Percentiles rank a stretch among this genome's conserved stretches.
These are phyloP conservation scores for Cantharis flavilabris DNA, from an alignment of 2,888 invertebrate species.

Conservation along the genomic window DNA sequence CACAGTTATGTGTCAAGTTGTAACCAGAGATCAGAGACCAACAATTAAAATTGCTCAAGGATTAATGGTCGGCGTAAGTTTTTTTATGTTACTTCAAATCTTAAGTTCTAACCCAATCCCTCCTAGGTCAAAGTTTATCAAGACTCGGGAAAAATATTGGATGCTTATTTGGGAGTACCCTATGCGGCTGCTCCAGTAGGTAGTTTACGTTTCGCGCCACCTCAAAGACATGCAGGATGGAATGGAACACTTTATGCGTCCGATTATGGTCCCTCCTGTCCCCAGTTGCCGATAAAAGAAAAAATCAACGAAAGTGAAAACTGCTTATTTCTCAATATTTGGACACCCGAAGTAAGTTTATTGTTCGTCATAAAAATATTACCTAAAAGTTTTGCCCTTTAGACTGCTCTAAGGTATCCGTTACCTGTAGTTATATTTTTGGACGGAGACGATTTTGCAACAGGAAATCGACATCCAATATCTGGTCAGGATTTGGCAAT, in stretches of 20 bases:
- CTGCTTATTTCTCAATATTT: constrained; percentile 89
- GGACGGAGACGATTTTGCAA: constrained; percentile 66
- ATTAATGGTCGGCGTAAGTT: constrained; percentile 63
- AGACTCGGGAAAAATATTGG: constrained; percentile 65
- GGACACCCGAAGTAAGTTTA: constrained; percentile 77
- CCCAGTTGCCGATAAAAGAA: constrained; percentile 58
- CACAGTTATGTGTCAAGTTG: constrained; percentile 3
- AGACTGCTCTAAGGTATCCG: constrained; percentile 51
- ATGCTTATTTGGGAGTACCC: constrained; percentile 78
- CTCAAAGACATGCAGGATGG: constrained; percentile 73
- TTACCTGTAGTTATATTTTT: constrained; percentile 73
- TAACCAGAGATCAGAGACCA: constrained; percentile 46
- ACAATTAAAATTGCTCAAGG: constrained; percentile 63
- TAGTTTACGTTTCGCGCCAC: constrained; percentile 74
- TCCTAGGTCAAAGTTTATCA: constrained; percentile 69
- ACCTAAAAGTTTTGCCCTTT: constrained; percentile 12
- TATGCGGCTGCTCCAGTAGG: constrained; percentile 79
- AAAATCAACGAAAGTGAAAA: constrained; percentile 66
- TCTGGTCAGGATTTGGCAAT: constrained; percentile 76
- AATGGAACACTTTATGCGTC: constrained; percentile 71
- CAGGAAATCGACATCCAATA: constrained; percentile 55
- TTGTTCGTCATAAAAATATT: not conserved
- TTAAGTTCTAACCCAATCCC: not conserved
- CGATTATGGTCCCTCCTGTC: constrained; percentile 72
- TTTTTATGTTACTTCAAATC: not conserved